Evolutionary conservation across 1,140 invertebrate species (phyloP), one percentile per base, ranked within the genome.

Genomic region (Trichonephila clavata): DNA sequence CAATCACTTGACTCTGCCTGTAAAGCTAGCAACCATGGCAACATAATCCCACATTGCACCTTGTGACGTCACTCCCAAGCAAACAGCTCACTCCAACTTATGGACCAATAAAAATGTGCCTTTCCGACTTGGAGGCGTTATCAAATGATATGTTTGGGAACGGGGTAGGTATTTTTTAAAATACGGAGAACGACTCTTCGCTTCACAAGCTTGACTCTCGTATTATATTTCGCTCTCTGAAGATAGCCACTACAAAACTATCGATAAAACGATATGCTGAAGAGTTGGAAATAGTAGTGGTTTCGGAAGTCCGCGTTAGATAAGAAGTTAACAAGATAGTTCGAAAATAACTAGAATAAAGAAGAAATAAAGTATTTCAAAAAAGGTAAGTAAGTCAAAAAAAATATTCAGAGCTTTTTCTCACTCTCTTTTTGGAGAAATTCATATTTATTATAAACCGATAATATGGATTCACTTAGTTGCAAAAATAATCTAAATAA

Each of bases 111-210:
- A 92, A 84, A 65, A 65, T 32, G 59, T 59, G 27, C 24, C 50
- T 92, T 24, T 90, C 60, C 21, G 71, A 92, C 65, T 90, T 65
- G 90, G 80, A 92, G 90, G 90, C 90, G 90, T 92, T 92, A 92
- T 84, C 90, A 84, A 92, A 92, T 92, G 80, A 92, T 59, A 65
- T 57, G 27, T 84, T 21, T 43, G 65, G 63, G 32, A 87, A 83
- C n/a, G 24, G 50, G 90, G 61, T 65, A 63, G 60, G 80, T 43
- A 65, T 92, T 92, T 92, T 63, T 84, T 83, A 60, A 92, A 84
- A 92, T 13, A 84, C 20, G 21, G 20, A 27, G 20, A 92, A 7
- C 5, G 50, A 32, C 27, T 21, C 81, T 59, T 61, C 43, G 39
- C 13, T 21, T 27, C 24, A 32, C 50, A 83, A 43, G 24, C 61